Evolutionary conservation across 2,888 invertebrate genomes (phyloP).

Genomic region (Dorcus hopei): DNA sequence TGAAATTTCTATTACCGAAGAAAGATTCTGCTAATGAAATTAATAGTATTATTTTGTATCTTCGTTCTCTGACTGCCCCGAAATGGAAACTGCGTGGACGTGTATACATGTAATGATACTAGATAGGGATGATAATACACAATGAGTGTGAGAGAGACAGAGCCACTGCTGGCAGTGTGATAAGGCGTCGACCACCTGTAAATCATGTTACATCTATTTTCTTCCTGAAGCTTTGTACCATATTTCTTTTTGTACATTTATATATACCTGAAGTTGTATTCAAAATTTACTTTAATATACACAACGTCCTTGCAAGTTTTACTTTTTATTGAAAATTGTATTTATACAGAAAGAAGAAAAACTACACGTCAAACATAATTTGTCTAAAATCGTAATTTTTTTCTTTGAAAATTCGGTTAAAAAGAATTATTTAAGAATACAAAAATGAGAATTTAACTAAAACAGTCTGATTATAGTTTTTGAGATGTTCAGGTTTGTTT

Average conservation of each 20-base stretch:
- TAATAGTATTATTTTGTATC: not conserved
- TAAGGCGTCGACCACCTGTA: constrained; percentile 25
- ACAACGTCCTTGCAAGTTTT: not conserved
- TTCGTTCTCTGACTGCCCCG: not conserved
- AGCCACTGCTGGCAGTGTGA: constrained; percentile 48
- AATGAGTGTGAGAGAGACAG: constrained; percentile 40
- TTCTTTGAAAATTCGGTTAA: too few species aligned
- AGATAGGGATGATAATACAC: constrained; percentile 28
- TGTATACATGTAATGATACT: constrained; percentile 26
- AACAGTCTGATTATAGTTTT: too few species aligned
- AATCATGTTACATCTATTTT: constrained; percentile 7
- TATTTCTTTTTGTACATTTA: constrained; percentile 43
- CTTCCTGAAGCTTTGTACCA: constrained; percentile 47
- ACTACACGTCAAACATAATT: too few species aligned
- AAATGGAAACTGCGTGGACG: constrained; percentile 7
- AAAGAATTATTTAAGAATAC: too few species aligned
- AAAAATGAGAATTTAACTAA: too few species aligned
- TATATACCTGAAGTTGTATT: constrained; percentile 26
- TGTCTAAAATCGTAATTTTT: too few species aligned
- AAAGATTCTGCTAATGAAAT: not conserved
- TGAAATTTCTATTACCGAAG: not conserved
- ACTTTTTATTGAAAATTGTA: too few species aligned
- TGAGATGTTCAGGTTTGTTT: too few species aligned
- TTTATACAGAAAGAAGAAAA: too few species aligned
- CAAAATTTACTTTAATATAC: constrained; percentile 11